These are phyloP conservation scores for Eupithecia inturbata DNA, from an alignment of 2,888 invertebrate genomes.

Conservation along the genomic window DNA sequence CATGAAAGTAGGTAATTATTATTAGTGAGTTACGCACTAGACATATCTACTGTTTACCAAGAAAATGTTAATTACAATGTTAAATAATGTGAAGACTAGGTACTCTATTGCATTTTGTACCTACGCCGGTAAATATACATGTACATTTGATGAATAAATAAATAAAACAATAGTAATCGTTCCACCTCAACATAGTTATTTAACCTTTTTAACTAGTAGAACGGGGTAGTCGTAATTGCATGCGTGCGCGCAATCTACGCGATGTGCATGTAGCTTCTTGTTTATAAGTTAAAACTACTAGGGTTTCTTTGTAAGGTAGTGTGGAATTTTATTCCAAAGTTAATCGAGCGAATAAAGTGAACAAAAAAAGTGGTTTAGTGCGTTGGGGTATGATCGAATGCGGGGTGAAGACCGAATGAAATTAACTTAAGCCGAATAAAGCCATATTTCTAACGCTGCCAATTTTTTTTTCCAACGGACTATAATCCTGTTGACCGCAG, in stretches of 20 bases:
- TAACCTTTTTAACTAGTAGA: conserved; percentile 7
- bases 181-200: conserved; percentile 13
- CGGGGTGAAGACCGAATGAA: too few species aligned
- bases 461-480: too few species aligned
- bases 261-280: not conserved
- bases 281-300: not conserved
- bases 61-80: too few species aligned
- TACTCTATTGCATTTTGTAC: too few species aligned
- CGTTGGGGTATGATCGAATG: too few species aligned
- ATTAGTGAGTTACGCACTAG: not conserved
- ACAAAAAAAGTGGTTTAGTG: not conserved
- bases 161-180: conserved; percentile 4
- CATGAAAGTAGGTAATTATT: too few species aligned
- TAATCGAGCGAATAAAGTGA: not conserved
- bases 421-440: too few species aligned
- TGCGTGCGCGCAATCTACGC: not conserved
- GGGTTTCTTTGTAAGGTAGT: not conserved
- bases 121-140: too few species aligned
- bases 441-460: too few species aligned
- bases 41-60: not conserved
- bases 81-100: too few species aligned
- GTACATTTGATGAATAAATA: too few species aligned
- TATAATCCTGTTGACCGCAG: too few species aligned
- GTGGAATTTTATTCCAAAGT: not conserved
- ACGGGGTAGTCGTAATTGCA: conserved; percentile 13